Evolutionary conservation across 2,797 vertebrate genomes (phyloP).

Genomic region (Triplophysa yarkandensis): DNA sequence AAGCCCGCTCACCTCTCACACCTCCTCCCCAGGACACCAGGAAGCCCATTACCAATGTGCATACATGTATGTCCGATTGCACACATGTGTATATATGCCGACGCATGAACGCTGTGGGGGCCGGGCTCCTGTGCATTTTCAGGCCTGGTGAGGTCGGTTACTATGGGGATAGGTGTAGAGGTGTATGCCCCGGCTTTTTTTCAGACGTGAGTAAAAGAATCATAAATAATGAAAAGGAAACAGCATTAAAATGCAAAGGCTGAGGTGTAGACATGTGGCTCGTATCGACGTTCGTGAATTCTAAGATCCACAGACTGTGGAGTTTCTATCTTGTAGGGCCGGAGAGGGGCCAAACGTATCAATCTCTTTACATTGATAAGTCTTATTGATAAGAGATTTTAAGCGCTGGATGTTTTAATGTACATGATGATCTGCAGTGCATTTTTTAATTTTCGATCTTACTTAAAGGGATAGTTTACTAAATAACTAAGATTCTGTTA

Average conservation of each 20-base stretch:
- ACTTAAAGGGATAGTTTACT: too few species aligned
- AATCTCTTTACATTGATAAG: conserved; percentile 8
- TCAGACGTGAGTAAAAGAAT: conserved; percentile 76
- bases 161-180: conserved; percentile 75
- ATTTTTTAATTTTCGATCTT: too few species aligned
- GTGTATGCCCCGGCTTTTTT: conserved; percentile 64
- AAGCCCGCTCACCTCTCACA: conserved; percentile 32
- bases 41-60: conserved; percentile 49
- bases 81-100: conserved; percentile 24
- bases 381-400: background rate
- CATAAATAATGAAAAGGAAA: conserved; percentile 81
- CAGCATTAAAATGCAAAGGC: conserved; percentile 83
- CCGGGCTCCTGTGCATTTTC: conserved; percentile 39
- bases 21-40: conserved; percentile 34
- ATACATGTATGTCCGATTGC: conserved; percentile 34
- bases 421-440: too few species aligned
- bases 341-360: conserved; percentile 17
- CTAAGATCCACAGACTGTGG: conserved; percentile 74
- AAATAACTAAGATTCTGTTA: too few species aligned
- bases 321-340: conserved; percentile 50
- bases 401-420: too few species aligned
- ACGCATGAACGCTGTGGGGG: conserved; percentile 15
- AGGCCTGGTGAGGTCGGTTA: conserved; percentile 65
- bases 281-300: conserved; percentile 80
- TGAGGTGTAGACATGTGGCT: conserved; percentile 73